phyloP scores from a whole-genome alignment of 2,888 invertebrate genomes.

The Amphiduros pacificus region DNA sequence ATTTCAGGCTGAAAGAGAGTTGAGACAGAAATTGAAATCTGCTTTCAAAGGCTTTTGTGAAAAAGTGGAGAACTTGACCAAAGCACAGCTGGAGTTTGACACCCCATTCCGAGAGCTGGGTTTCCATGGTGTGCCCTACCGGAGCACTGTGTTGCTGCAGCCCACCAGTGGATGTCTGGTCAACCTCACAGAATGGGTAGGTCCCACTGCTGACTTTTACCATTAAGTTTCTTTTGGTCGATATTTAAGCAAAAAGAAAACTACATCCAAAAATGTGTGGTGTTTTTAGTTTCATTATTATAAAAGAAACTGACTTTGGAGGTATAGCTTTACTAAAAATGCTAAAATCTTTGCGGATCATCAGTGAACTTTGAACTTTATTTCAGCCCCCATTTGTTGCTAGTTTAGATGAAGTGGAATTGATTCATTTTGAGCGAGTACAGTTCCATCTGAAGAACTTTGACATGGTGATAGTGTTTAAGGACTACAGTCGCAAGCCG shows the following conservation, averaged over 20 bases:
- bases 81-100: slow-evolving; percentile 97
- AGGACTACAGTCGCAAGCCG: slow-evolving; percentile 92
- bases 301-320: too few species aligned
- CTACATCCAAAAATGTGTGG: too few species aligned
- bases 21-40: slow-evolving; percentile 92
- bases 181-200: slow-evolving; percentile 92
- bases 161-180: slow-evolving; percentile 98
- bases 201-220: too few species aligned
- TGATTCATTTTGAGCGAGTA: slow-evolving; percentile 98
- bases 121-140: slow-evolving; percentile 95
- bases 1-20: slow-evolving; percentile 81
- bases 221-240: too few species aligned
- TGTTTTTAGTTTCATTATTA: too few species aligned
- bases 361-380: not conserved
- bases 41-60: slow-evolving; percentile 99
- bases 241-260: too few species aligned
- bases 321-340: too few species aligned
- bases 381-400: slow-evolving; percentile 92
- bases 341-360: not conserved
- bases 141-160: slow-evolving; percentile 92
- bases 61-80: slow-evolving; percentile 92
- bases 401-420: slow-evolving; percentile 93
- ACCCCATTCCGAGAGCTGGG: slow-evolving; percentile 97
- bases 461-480: slow-evolving; percentile 99
- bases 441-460: slow-evolving; percentile 99